These are phyloP conservation scores for Mormyrus hasselquistii DNA, from an alignment of 2,797 vertebrate genomes.

Conservation along the genomic window DNA sequence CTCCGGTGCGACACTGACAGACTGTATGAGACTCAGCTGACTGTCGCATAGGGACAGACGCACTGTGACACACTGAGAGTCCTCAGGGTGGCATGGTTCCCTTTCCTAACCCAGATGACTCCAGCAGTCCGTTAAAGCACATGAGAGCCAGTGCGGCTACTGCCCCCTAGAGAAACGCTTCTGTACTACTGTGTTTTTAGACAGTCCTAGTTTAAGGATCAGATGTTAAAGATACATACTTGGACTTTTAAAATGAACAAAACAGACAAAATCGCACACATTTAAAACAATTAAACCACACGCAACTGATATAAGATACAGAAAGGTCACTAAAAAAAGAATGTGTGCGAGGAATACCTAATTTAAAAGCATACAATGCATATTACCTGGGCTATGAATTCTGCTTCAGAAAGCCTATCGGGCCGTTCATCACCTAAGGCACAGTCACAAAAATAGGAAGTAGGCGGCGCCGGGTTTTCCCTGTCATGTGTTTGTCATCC, in stretches of 20 bases:
- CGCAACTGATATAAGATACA: neutral
- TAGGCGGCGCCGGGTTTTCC: neutral
- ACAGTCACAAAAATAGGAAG: neutral
- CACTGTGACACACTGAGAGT: neutral
- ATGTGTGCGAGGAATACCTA: neutral
- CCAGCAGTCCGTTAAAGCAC: neutral
- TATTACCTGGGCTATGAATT: neutral
- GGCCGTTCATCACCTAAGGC: neutral
- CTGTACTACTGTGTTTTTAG: neutral
- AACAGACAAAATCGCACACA: neutral
- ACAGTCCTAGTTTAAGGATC: neutral
- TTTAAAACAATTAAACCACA: neutral
- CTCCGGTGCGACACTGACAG: neutral
- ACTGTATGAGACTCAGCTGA: neutral
- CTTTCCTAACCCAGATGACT: neutral
- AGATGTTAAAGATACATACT: neutral
- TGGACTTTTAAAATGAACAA: neutral
- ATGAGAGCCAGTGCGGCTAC: neutral
- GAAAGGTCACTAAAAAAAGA: neutral
- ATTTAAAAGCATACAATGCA: neutral
- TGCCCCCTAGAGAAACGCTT: neutral
- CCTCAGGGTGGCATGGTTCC: neutral
- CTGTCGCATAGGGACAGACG: neutral
- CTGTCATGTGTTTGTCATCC: neutral
- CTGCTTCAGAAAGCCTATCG: neutral